Evolutionary conservation across 2,888 invertebrate genomes (phyloP), one percentile per base, ranked within the genome.

Genomic region (Merodon equestris): DNA sequence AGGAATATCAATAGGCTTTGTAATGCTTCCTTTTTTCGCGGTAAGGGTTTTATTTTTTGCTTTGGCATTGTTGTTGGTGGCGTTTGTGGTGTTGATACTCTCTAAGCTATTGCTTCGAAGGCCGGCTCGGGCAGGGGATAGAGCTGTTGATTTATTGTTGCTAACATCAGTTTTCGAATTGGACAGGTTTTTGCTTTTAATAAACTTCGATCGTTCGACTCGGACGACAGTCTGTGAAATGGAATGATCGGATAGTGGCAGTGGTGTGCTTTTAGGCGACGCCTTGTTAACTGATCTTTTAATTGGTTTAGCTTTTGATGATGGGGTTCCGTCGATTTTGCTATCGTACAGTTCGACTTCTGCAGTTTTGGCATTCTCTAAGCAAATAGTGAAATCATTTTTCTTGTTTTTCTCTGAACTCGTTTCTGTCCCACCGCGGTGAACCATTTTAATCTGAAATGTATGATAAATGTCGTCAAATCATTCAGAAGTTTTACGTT

Each of bases 401-500:
- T 74, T 81, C 68, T 68, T 71, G 68, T 73, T 75, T 70, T 76
- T 67, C 44, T 63, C 73, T 60, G 71, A 71, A 57, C 38, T 76
- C 48, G 54, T 71, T 54, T 73, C 72, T 82, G 82, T 76, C 74
- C 82, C 82, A 76, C 83, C 82, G 67, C 84, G 83, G 81, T 84
- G 83, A 75, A 84, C 84, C 84, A 84, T 84, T 83, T 84, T 84
- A 83, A 72, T 81, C 83, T 83, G 71, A 36, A 81, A 82, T 7
- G 27, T 27, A 4, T 7, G 27, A 27, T 4, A 27, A 27, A 27
- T 27, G 27, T 27, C 27, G 27, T 27, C 27, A 27, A 27, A n/a
- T n/a, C n/a, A n/a, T n/a, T n/a, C n/a, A n/a, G n/a, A n/a, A n/a
- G n/a, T n/a, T n/a, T n/a, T n/a, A n/a, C n/a, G n/a, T n/a, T n/a